A percentile compares a stretch with the other conserved stretches of the same genome.
Evolutionary conservation across 2,888 invertebrate genomes (phyloP).

Genomic region (Pseudococcus longispinus): DNA sequence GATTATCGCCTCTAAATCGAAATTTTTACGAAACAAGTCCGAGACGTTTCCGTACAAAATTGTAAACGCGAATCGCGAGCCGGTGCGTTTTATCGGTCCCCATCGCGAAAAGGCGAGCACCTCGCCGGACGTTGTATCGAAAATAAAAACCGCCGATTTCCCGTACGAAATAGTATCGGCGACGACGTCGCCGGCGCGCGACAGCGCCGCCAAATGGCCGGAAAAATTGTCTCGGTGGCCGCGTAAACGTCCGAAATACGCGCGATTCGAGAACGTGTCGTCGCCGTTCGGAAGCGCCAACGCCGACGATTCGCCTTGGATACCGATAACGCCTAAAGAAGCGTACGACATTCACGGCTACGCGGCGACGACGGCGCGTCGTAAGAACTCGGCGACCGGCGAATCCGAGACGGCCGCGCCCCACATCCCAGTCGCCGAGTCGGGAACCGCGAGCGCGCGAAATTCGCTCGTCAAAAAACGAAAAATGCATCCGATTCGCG

Average conservation of each 20-base stretch:
- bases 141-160: background rate
- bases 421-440: background rate
- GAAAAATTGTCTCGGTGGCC: background rate
- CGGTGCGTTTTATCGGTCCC: background rate
- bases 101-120: background rate
- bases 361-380: background rate
- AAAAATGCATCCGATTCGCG: constrained; percentile 23
- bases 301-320: constrained; percentile 58
- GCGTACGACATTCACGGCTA: constrained; percentile 54
- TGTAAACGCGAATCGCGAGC: background rate
- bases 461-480: background rate
- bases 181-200: background rate
- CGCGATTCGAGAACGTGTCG: background rate
- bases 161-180: background rate
- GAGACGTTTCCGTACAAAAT: background rate
- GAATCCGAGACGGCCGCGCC: background rate
- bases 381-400: background rate
- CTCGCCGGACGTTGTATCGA: background rate
- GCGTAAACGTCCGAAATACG: background rate
- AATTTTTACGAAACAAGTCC: background rate
- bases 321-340: constrained; percentile 57
- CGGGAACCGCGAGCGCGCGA: background rate
- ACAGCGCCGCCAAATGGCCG: background rate
- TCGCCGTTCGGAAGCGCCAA: constrained; percentile 50
- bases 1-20: background rate